These are phyloP conservation scores for Hypena proboscidalis DNA, from an alignment of 2,888 invertebrate genomes.

Conservation along the genomic window DNA sequence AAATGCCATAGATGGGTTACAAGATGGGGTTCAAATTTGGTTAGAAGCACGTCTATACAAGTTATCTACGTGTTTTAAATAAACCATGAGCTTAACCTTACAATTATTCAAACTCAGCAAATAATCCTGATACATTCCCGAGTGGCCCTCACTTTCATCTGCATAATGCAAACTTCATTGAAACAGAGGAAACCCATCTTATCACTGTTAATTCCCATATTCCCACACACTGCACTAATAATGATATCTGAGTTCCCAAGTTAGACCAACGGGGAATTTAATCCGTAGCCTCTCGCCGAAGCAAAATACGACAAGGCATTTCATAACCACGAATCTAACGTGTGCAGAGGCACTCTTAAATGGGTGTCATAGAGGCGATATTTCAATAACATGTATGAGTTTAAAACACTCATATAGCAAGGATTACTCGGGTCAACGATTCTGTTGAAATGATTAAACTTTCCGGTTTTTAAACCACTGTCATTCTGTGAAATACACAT, in stretches of 20 bases:
- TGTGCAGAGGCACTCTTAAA: constrained; percentile 34
- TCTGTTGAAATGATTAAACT: constrained; percentile 45
- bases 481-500: constrained; percentile 23
- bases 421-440: constrained; percentile 45
- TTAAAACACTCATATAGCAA: constrained; percentile 37
- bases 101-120: too few relatives aligned
- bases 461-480: constrained; percentile 35
- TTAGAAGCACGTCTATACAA: too few relatives aligned
- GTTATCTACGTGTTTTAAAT: too few relatives aligned
- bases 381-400: constrained; percentile 31
- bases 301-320: constrained; percentile 60
- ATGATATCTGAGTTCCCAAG: constrained; percentile 31
- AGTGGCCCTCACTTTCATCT: too few relatives aligned
- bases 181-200: background rate
- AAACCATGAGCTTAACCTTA: too few relatives aligned
- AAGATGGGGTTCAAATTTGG: too few relatives aligned
- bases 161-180: background rate
- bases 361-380: constrained; percentile 33
- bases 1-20: too few relatives aligned
- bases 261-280: constrained; percentile 54
- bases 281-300: constrained; percentile 56
- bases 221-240: constrained; percentile 6
- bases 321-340: constrained; percentile 58
- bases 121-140: too few relatives aligned
- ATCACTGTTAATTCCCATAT: background rate